A percentile compares a stretch with the other conserved stretches of the same genome.
Conservation (phyloP, 2,113 vertebrate genomes). For the Cheirogaleus medius region DNA sequence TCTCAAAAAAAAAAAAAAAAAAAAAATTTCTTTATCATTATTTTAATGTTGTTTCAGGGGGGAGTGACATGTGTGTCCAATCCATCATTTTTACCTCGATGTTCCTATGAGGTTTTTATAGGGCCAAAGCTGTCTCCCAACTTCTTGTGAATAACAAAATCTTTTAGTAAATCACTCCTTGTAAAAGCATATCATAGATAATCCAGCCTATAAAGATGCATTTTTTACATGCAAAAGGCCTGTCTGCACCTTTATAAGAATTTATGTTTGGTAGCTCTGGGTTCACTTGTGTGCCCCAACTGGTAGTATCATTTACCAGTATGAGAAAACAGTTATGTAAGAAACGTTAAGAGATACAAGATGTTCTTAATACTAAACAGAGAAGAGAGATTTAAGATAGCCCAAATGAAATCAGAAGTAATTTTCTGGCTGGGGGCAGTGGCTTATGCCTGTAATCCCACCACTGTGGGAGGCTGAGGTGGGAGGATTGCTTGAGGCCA, state of each 20-base stretch:
- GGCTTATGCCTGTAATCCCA: no score
- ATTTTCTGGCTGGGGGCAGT: not conserved
- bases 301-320: not conserved
- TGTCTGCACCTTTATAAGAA: not conserved
- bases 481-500: no score
- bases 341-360: constrained; percentile 49
- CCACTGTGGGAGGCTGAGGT: no score
- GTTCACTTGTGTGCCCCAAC: not conserved
- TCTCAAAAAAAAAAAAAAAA: no score
- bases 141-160: not conserved
- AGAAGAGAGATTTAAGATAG: not conserved
- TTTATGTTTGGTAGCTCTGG: not conserved
- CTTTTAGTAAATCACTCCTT: not conserved
- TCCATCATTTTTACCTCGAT: not conserved
- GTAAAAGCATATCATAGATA: constrained; percentile 1
- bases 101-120: not conserved
- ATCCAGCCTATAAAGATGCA: not conserved
- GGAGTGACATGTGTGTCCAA: not conserved
- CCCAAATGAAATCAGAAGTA: constrained; percentile 46
- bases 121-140: not conserved
- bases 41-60: not conserved
- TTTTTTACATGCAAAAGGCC: not conserved
- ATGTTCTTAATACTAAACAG: constrained; percentile 12
- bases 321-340: constrained; percentile 3
- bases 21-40: not conserved